Percentiles rank a stretch among this genome's conserved stretches.
Conservation (phyloP, 2,888 invertebrate genomes). For the Lampropteryx suffumata region DNA sequence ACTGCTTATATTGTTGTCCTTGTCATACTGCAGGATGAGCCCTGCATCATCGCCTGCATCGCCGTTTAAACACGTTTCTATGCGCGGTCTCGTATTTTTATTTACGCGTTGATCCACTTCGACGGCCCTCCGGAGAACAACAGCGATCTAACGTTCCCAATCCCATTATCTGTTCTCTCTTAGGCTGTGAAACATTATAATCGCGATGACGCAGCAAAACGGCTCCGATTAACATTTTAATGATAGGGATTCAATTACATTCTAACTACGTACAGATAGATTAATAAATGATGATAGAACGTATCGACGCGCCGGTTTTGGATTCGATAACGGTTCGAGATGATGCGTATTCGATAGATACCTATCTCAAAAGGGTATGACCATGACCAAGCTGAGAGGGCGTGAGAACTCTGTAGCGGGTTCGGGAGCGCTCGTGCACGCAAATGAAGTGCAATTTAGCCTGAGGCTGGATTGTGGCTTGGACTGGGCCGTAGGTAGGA, state of each 20-base stretch:
- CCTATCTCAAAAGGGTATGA: conserved; percentile 43
- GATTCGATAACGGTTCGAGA: conserved; percentile 48
- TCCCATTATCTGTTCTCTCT: conserved; percentile 54
- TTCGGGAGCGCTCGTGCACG: conserved; percentile 60
- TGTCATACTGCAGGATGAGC: conserved; percentile 58
- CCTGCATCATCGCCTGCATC: conserved; percentile 64
- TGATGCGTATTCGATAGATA: conserved; percentile 43
- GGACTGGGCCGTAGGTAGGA: conserved; percentile 13
- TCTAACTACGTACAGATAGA: conserved; percentile 45
- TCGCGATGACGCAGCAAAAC: conserved; percentile 63
- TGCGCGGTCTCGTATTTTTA: conserved; percentile 76
- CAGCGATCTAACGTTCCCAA: conserved; percentile 55
- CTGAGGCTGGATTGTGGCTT: conserved; percentile 54
- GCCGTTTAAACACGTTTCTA: conserved; percentile 81
- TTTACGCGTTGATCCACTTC: conserved; percentile 43
- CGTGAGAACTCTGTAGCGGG: conserved; percentile 62
- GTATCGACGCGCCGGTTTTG: conserved; percentile 56
- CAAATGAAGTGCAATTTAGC: conserved; percentile 75
- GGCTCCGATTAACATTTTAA: conserved; percentile 49
- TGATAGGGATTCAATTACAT: conserved; percentile 49
- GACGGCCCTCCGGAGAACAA: conserved; percentile 35
- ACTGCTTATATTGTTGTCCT: conserved; percentile 51
- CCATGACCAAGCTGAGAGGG: conserved; percentile 45
- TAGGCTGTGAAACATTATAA: conserved; percentile 53
- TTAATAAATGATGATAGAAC: conserved; percentile 51